Evolutionary conservation across 2,888 invertebrate genomes (phyloP).

Genomic region (Chironomus riparius): DNA sequence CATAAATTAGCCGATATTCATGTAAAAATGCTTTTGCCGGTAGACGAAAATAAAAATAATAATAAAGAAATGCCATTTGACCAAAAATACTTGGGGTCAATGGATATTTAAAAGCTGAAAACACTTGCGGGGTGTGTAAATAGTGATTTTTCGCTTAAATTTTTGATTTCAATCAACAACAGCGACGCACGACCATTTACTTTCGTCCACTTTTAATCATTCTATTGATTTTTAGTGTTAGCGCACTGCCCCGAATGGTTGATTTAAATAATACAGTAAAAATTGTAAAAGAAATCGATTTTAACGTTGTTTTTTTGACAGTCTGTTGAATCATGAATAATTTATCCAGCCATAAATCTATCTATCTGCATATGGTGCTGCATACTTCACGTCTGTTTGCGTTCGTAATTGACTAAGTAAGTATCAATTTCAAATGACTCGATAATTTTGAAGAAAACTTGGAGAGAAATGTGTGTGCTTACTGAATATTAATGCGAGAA

Average conservation of each 20-base stretch:
- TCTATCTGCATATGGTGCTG: not conserved
- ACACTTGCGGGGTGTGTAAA: not conserved
- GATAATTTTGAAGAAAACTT: not conserved
- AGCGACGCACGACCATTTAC: not conserved
- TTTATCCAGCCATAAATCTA: constrained; percentile 3
- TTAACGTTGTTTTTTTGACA: not conserved
- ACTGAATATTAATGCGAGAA: no score
- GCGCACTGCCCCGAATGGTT: not conserved
- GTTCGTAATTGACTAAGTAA: not conserved
- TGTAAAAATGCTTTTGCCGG: not conserved
- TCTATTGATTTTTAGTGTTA: constrained; percentile 22
- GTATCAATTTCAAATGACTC: not conserved
- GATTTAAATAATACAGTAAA: not conserved
- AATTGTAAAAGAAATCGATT: not conserved
- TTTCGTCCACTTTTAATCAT: not conserved
- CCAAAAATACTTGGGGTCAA: constrained; percentile 1
- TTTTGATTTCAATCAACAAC: not conserved
- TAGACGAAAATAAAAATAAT: not conserved
- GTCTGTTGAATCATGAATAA: constrained; percentile 19
- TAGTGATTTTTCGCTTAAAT: constrained; percentile 22
- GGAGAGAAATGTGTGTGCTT: not conserved
- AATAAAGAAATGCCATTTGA: no score
- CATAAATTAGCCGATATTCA: constrained; percentile 10
- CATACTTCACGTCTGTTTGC: not conserved
- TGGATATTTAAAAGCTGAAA: not conserved